Percentiles rank a stretch among this genome's conserved stretches.
Conservation (phyloP, 2,888 invertebrate species). For the Meteorus colon region DNA sequence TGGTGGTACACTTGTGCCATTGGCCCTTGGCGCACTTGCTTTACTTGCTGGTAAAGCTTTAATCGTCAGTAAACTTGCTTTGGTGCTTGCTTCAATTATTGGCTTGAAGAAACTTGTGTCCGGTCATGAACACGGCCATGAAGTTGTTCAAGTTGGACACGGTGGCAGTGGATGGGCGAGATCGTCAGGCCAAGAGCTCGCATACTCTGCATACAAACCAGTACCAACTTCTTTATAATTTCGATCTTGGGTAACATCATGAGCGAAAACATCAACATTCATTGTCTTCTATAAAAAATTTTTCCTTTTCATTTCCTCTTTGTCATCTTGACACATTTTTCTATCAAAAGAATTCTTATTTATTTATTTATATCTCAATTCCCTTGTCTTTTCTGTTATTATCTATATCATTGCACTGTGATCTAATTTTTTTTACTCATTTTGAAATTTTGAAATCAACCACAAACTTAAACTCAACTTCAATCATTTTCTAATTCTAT, state of each 20-base stretch:
- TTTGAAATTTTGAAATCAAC: background rate
- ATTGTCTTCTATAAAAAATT: slow-evolving; percentile 10
- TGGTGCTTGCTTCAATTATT: slow-evolving; percentile 88
- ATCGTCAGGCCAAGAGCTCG: slow-evolving; percentile 77
- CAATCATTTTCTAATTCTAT: background rate
- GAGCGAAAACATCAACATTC: slow-evolving; percentile 26
- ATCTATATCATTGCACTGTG: slow-evolving; percentile 27
- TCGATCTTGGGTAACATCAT: slow-evolving; percentile 41
- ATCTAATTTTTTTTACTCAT: slow-evolving; percentile 6
- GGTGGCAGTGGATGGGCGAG: slow-evolving; percentile 85
- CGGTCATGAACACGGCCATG: slow-evolving; percentile 77
- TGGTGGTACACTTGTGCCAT: slow-evolving; percentile 86
- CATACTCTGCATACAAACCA: slow-evolving; percentile 78
- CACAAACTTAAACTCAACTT: background rate
- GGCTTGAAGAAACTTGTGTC: slow-evolving; percentile 88
- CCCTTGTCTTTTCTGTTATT: no score
- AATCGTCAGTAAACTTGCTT: slow-evolving; percentile 87
- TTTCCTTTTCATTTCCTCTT: slow-evolving; percentile 20
- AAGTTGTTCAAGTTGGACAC: slow-evolving; percentile 79
- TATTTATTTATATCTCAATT: background rate
- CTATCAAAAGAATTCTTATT: background rate
- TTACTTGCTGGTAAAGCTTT: slow-evolving; percentile 89
- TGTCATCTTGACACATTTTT: slow-evolving; percentile 5
- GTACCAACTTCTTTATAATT: slow-evolving; percentile 53
- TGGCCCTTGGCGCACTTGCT: slow-evolving; percentile 88